These are phyloP conservation scores for Sibirionetta formosa DNA, from an alignment of 2,797 vertebrate species.

Conservation along the genomic window DNA sequence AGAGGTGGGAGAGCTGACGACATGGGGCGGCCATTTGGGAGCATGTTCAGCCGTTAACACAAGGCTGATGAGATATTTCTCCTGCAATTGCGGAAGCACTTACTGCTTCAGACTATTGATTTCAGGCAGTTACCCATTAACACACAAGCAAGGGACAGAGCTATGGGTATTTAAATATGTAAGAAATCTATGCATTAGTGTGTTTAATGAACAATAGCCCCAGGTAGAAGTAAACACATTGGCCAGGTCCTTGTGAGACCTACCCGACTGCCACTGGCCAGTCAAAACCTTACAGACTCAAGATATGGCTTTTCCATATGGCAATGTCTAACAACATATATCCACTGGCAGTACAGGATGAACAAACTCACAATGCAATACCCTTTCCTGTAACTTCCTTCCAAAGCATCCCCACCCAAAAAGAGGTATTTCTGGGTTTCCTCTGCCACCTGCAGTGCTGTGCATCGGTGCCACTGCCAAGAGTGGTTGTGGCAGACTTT, in stretches of 20 bases:
- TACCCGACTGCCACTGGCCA: neutral
- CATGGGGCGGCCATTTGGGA: neutral
- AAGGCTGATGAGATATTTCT: neutral
- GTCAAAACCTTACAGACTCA: neutral
- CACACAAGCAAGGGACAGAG: neutral
- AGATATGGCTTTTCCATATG: neutral
- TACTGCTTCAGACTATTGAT: neutral
- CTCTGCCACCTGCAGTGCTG: rapidly evolving
- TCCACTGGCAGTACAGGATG: rapidly evolving
- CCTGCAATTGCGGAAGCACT: conserved; percentile 2
- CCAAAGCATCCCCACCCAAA: neutral
- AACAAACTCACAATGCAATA: neutral
- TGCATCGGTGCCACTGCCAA: too few species aligned
- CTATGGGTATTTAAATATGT: neutral
- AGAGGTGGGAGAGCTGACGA: neutral
- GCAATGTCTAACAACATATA: neutral
- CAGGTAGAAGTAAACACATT: neutral
- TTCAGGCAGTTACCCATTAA: conserved; percentile 48
- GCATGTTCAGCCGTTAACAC: rapidly evolving
- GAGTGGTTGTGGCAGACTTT: rapidly evolving
- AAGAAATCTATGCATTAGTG: neutral
- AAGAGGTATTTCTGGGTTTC: neutral
- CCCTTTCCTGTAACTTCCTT: neutral
- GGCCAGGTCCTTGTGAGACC: neutral
- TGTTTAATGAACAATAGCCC: conserved; percentile 7